A percentile compares a stretch with the other conserved stretches of the same genome.
Evolutionary conservation across 2,113 vertebrate genomes (phyloP).

Genomic region (Gallinago paraguaiae): DNA sequence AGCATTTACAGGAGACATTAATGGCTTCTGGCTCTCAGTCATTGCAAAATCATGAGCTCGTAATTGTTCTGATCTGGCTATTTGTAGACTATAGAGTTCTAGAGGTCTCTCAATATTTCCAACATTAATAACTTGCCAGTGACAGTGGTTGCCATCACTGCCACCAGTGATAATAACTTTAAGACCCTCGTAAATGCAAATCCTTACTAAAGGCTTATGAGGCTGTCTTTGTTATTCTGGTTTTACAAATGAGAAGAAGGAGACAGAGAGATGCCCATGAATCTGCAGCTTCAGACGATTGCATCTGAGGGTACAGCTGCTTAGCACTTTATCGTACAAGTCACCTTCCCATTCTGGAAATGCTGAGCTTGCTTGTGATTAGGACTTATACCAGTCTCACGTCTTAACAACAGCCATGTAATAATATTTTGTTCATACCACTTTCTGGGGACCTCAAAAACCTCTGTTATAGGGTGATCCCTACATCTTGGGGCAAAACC

Average conservation of each 20-base stretch:
- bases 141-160: not conserved
- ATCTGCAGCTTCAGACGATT: not conserved
- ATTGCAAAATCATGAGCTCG: conserved; percentile 3
- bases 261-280: not conserved
- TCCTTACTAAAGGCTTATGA: not conserved
- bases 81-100: not conserved
- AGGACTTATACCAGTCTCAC: not conserved
- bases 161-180: not conserved
- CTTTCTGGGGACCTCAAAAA: not conserved
- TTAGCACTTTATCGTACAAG: not conserved
- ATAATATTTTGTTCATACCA: not conserved
- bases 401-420: not conserved
- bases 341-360: not conserved
- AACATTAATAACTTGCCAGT: not conserved
- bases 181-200: not conserved
- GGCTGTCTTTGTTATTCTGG: not conserved
- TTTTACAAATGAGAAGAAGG: not conserved
- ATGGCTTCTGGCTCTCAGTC: conserved; percentile 26
- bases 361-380: not conserved
- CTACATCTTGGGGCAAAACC: not conserved
- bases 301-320: not conserved
- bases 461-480: not conserved
- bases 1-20: conserved; percentile 20
- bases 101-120: not conserved
- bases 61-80: conserved; percentile 26